phyloP scores from a whole-genome alignment of 2,113 vertebrate species.

The Eclectus roratus region DNA sequence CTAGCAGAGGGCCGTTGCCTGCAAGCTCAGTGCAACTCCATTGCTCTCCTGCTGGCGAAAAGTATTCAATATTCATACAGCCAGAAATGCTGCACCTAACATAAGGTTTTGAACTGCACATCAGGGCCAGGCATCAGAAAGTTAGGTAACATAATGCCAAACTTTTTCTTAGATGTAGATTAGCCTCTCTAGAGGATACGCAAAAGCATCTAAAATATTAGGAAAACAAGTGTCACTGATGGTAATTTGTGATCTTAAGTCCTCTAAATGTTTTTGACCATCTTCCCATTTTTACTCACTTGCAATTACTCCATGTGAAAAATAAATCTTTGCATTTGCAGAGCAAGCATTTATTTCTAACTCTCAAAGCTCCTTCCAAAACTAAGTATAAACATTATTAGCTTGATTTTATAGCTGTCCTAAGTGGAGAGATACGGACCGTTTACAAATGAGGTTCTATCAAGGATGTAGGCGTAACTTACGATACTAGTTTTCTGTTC shows the following conservation, averaged over 20 bases:
- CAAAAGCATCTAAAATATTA: neutral
- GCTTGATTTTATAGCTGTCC: slow-evolving; percentile 23
- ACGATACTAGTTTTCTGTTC: neutral
- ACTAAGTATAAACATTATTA: slow-evolving; percentile 31
- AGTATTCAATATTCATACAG: neutral
- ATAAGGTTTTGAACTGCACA: rapidly evolving
- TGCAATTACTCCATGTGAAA: slow-evolving; percentile 9
- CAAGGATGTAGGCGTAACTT: neutral
- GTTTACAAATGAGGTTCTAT: slow-evolving; percentile 26
- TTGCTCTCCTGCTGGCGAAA: neutral
- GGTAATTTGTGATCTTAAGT: neutral
- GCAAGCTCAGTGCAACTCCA: neutral
- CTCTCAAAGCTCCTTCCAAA: slow-evolving; percentile 28
- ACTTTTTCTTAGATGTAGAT: neutral
- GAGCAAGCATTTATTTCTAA: slow-evolving; percentile 28
- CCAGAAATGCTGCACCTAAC: neutral
- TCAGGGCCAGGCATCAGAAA: neutral
- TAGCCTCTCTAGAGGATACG: neutral
- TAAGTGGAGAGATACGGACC: neutral
- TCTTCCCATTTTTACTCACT: slow-evolving; percentile 6
- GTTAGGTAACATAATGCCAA: neutral
- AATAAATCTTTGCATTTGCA: slow-evolving; percentile 29
- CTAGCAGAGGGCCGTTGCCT: neutral
- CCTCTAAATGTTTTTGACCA: slow-evolving; percentile 7
- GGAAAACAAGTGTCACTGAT: neutral